These are phyloP conservation scores for Idaea straminata DNA, from an alignment of 2,888 invertebrate species.

Conservation along the genomic window DNA sequence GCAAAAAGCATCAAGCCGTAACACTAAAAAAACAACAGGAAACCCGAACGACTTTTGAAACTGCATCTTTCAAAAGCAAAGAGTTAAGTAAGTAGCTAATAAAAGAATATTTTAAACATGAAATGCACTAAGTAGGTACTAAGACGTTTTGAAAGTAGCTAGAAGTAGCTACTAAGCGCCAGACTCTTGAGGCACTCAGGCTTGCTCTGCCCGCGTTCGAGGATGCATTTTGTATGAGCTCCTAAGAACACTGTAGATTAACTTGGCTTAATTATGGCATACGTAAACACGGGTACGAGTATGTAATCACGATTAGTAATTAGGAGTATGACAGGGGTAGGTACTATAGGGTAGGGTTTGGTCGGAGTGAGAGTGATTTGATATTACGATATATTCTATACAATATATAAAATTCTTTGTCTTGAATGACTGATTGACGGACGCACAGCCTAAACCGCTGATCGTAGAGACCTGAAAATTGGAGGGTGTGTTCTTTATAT, in stretches of 20 bases:
- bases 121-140: conserved; percentile 6
- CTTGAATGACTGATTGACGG: too few relatives aligned
- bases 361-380: conserved; percentile 20
- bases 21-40: not conserved
- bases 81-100: conserved; percentile 4
- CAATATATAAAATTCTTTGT: too few relatives aligned
- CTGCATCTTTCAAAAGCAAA: not conserved
- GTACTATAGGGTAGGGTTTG: conserved; percentile 23
- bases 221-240: conserved; percentile 74
- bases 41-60: not conserved
- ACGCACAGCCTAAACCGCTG: too few relatives aligned
- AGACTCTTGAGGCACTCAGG: conserved; percentile 26
- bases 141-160: conserved; percentile 19
- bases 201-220: conserved; percentile 28
- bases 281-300: conserved; percentile 60
- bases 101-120: conserved; percentile 12
- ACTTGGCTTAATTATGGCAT: conserved; percentile 72
- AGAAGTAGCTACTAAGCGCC: conserved; percentile 24
- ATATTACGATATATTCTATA: too few relatives aligned
- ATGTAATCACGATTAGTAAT: conserved; percentile 75
- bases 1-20: too few relatives aligned
- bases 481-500: too few relatives aligned
- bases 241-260: conserved; percentile 63
- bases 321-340: conserved; percentile 47
- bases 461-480: not conserved